Conservation (phyloP, 2,888 invertebrate genomes). For the Clepsis dumicolana region DNA sequence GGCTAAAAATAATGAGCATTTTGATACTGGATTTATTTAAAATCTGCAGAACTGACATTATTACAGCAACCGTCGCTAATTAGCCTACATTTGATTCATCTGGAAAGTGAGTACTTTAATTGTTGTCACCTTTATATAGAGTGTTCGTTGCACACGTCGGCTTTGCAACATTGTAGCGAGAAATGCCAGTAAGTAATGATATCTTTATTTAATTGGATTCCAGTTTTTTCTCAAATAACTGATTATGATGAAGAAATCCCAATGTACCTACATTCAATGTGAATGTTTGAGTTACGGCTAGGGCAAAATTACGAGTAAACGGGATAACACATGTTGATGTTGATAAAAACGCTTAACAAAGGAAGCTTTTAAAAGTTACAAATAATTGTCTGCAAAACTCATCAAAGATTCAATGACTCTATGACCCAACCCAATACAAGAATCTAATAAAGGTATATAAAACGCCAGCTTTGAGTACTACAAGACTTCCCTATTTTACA, state of each 20-base stretch:
- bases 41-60: too few species aligned
- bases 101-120: background rate
- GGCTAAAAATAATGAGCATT: too few species aligned
- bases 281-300: too few species aligned
- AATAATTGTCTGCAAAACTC: too few species aligned
- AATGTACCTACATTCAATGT: background rate
- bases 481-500: background rate
- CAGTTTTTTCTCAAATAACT: background rate
- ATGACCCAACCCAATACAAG: too few species aligned
- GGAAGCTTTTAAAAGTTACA: too few species aligned
- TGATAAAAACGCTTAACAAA: too few species aligned
- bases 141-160: background rate
- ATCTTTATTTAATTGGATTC: background rate
- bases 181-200: background rate
- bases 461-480: background rate
- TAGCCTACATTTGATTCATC: background rate
- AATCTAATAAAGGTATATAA: too few species aligned
- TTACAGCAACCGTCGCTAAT: background rate
- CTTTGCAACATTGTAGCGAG: constrained; percentile 6
- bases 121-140: background rate
- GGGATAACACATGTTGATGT: too few species aligned
- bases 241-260: background rate
- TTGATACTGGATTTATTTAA: too few species aligned
- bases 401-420: too few species aligned
- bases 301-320: too few species aligned